These are phyloP conservation scores for Lonchura striata DNA, from an alignment of 2,113 vertebrate genomes.

Conservation along the genomic window DNA sequence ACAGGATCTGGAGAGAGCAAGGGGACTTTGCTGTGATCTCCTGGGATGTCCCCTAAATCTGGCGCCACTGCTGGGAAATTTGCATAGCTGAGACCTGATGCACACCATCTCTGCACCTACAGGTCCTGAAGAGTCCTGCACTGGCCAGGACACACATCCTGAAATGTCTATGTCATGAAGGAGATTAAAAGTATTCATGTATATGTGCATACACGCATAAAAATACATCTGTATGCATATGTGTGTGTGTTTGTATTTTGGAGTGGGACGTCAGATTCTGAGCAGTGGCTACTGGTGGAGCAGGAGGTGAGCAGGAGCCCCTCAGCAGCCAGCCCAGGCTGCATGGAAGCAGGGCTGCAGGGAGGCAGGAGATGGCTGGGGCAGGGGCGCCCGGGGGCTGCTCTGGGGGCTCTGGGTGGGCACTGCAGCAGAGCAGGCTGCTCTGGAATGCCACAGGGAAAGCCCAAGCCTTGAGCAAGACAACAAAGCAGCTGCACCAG, in stretches of 20 bases:
- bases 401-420: background rate
- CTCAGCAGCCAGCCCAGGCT: background rate
- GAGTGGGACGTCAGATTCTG: background rate
- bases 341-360: background rate
- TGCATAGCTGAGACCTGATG: background rate
- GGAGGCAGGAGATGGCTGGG: background rate
- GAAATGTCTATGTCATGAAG: background rate
- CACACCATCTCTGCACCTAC: background rate
- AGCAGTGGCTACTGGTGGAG: background rate
- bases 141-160: background rate
- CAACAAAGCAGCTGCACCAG: background rate
- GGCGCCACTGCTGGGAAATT: background rate
- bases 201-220: background rate
- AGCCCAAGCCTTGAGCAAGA: background rate
- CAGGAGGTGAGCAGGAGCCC: background rate
- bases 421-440: rapidly evolving
- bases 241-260: rapidly evolving
- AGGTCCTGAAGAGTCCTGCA: background rate
- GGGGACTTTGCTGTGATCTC: background rate
- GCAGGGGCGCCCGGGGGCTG: background rate
- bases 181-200: rapidly evolving
- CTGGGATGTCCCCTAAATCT: background rate
- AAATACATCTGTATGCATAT: too few species aligned
- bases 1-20: background rate
- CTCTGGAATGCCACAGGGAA: rapidly evolving